Evolutionary conservation across 2,797 vertebrate genomes (phyloP), one percentile per base, ranked within the genome.

Genomic region (Zalophus californianus): DNA sequence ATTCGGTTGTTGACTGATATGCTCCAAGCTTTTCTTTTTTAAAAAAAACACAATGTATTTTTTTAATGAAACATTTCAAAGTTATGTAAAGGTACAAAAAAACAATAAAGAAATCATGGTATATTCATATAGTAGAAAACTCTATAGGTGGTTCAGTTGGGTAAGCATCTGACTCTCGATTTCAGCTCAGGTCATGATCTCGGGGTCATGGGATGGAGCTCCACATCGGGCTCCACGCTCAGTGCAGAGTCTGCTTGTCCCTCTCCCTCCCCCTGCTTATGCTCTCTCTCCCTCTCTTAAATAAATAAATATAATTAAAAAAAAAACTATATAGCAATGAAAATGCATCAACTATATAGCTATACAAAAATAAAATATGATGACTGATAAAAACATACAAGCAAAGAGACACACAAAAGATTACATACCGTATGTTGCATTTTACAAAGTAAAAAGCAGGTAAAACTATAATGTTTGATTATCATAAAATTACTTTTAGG

Each of bases 41-140:
- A 21, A 83, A 83, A 62, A 78, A 9, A 38, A 35, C 35, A 29
- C 6, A 80, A 48, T 48, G 6, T 70, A 21, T 90, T 92, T 92
- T 92, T 95, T 96, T 72, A 92, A 64, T 82, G 48, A 92, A 80
- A 77, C 50, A 52, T 58, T 92, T 92, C 66, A 77, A 85, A 56
- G 10, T 62, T 89, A 16, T 44, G 50, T 75, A 62, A 94, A 96
- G 88, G 41, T 90, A 41, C 6, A 64, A 50, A 80, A 79, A 92
- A 90, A 58, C 58, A 29, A 29, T n/a, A 62, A 52, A 72, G 21
- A 35, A 66, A 70, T 29, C 15, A 10, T 70, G 16, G 2, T 44
- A 35, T 8, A 48, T 86, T 93, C 41, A 38, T 18, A 41, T 32
- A 66, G 13, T 32, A 72, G 25, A 41, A 72, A 4, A 56, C 35